Evolutionary conservation across 2,888 invertebrate species (phyloP), one percentile per base, ranked within the genome.

Genomic region (Phengaris alcon): DNA sequence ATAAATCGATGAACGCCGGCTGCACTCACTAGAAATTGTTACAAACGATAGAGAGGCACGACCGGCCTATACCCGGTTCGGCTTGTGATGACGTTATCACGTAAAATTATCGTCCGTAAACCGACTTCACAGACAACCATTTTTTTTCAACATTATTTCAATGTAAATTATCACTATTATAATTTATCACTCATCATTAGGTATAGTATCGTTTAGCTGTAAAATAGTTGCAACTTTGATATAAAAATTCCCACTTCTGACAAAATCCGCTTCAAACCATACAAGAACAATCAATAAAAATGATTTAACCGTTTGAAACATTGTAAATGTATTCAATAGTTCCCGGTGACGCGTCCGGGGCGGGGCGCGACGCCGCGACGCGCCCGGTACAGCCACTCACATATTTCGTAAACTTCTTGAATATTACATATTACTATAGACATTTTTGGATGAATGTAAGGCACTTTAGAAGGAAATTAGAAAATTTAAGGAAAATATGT

Each of bases 281-380:
- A 59, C 22, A 59, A 22, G 15, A 59, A 52, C 70, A 22, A 70
- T 70, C 48, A 70, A 70, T 69, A 69, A 69, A 69, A 69, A 69
- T 46, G 48, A 69, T 48, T 70, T 70, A 70, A 52, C 15, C 70
- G 70, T 70, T 52, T 69, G 70, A 70, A 70, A 70, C 70, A 64
- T 75, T 68, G 52, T 64, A 74, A 74, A 74, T 75, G 72, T 74
- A 77, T 77, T 75, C 74, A 75, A 51, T 52, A 68, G 75, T 35
- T 76, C 74, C 69, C 52, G 69, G 70, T 52, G 70, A 70, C 70
- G 51, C 46, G 69, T 3, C n/a, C 15, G n/a, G 48, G 46, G 48
- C 9, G 15, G 69, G 48, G 69, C 15, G 46, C 48, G 48, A 51
- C 52, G 70, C 52, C 22, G 70, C 59, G 59, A 59, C 59, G 59